Evolutionary conservation across 2,888 invertebrate species (phyloP).

Genomic region (Anorthoa munda): DNA sequence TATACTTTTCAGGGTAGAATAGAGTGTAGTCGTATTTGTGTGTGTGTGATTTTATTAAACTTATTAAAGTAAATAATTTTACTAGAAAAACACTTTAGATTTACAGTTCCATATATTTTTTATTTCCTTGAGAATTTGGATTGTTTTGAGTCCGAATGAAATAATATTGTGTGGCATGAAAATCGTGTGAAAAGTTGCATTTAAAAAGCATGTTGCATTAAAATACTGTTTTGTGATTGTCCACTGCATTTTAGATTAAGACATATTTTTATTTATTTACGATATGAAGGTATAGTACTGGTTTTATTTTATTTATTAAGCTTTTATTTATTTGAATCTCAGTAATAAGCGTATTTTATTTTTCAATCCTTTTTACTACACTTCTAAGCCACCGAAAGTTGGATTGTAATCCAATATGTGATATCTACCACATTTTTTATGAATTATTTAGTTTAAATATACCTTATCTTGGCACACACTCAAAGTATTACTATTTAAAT

Average conservation of each 20-base stretch:
- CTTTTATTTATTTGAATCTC: not conserved
- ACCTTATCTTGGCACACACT: not conserved
- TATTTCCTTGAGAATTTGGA: not conserved
- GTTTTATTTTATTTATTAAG: conserved; percentile 12
- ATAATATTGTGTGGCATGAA: conserved; percentile 47
- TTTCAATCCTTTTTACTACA: not conserved
- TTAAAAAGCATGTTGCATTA: conserved; percentile 63
- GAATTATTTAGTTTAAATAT: not conserved
- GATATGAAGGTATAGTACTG: conserved; percentile 53
- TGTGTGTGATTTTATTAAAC: conserved; percentile 43
- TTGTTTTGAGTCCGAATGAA: not conserved
- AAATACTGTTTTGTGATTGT: conserved; percentile 40
- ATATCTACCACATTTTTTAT: not conserved
- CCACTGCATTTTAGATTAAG: conserved; percentile 43
- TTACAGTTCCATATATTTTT: not conserved
- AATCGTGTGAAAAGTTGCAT: conserved; percentile 42
- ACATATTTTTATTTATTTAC: conserved; percentile 21
- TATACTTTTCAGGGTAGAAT: conserved; percentile 52
- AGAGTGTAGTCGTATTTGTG: conserved; percentile 43
- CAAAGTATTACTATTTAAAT: not conserved
- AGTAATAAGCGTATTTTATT: not conserved
- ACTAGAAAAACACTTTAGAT: conserved; percentile 13
- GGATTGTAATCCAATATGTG: not conserved
- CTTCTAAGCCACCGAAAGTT: not conserved
- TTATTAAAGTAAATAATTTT: not conserved